phyloP scores from a whole-genome alignment of 1,140 invertebrate genomes.

The Dermatophagoides farinae region DNA sequence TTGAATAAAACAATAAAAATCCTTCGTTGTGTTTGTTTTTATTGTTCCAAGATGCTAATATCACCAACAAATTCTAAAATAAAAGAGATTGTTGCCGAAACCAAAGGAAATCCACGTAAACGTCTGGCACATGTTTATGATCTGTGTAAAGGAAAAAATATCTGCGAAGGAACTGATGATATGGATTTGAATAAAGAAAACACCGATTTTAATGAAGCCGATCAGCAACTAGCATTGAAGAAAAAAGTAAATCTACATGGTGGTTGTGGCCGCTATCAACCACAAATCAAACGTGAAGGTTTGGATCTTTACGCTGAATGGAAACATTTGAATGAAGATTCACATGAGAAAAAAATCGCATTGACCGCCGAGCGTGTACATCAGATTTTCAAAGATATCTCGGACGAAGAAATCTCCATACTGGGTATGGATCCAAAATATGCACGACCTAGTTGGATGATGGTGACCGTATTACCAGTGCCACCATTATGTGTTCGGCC shows the following conservation, averaged over 20 bases:
- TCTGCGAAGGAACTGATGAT: constrained; percentile 92
- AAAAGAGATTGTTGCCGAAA: constrained; percentile 88
- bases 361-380: constrained; percentile 83
- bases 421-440: constrained; percentile 62
- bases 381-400: constrained; percentile 91
- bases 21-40: constrained; percentile 87
- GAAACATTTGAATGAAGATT: constrained; percentile 96
- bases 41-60: constrained; percentile 84
- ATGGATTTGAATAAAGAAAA: constrained; percentile 41
- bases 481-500: constrained; percentile 78
- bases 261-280: constrained; percentile 93
- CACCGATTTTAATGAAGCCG: neutral
- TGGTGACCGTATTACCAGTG: constrained; percentile 86
- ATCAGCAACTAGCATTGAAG: constrained; percentile 21
- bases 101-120: constrained; percentile 87
- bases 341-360: constrained; percentile 80
- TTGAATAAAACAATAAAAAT: constrained; percentile 93
- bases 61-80: constrained; percentile 92
- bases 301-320: constrained; percentile 77
- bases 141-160: constrained; percentile 89
- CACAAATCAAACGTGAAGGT: constrained; percentile 63
- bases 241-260: constrained; percentile 62
- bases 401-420: constrained; percentile 88
- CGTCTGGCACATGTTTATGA: constrained; percentile 89
- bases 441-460: constrained; percentile 98